Base-by-base conservation (phyloP, 2,888 invertebrate species). In the Phortica magna region DNA sequence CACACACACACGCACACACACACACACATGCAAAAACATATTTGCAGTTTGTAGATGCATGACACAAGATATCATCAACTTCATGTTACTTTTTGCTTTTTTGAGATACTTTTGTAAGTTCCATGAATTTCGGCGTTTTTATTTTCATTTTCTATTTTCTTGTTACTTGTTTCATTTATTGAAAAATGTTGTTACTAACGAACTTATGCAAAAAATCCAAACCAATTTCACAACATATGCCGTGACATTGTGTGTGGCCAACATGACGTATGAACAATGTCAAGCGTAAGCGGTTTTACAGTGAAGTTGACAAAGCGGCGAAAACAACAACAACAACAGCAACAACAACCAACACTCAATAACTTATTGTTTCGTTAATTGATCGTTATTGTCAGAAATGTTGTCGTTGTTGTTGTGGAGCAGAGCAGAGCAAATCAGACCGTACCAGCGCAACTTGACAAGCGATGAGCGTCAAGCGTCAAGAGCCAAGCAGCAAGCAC, bases 321-420 rank as follows among this genome's bases (percentile, higher is more conserved):
- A 17, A 17, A 61, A 22, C 31, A 61, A 22, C 22, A 19, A 61
- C 61, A 61, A 17, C 48, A 12, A 12, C 2, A 48, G 6, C 14
- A 9, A 9, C 48, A 9, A 59, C 19, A 72, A 73, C 67, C 73
- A 76, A 75, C 78, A 76, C 79, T 83, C 75, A 78, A 81, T 83
- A 75, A 76, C 55, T 77, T 77, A 17, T 39, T 67, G 70, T 64
- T 73, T 72, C 76, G 78, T 86, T 84, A 84, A 87, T 84, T 87
- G 84, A 87, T 84, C 80, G 80, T 79, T 77, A 79, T 80, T 80
- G 83, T 82, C 78, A 80, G 70, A 71, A 71, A 71, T 71, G 53
- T 71, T 71, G 70, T 71, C 31, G 70, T 67, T 9, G 74, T 14
- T 48, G 48, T 31, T 7, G 31, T 10, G 22, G n/a, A 41, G 42